A percentile compares a stretch with the other conserved stretches of the same genome.
Conservation (phyloP, 2,888 invertebrate genomes). For the Diaprepes abbreviatus region DNA sequence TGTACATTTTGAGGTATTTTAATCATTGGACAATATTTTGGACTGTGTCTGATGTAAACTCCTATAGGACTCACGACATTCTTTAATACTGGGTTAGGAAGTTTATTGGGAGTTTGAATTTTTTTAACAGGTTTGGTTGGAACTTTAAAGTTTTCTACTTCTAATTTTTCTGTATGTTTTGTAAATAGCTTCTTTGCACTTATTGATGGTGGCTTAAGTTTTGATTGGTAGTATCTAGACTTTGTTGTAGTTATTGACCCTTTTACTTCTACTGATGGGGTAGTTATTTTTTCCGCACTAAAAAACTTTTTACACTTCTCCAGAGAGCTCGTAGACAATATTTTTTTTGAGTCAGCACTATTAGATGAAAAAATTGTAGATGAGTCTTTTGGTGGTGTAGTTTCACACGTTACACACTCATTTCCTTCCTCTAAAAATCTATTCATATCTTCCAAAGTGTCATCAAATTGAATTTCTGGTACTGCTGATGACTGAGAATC, state of each 20-base stretch:
- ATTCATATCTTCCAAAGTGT: conserved; percentile 43
- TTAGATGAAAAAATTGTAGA: background rate
- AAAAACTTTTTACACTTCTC: conserved; percentile 24
- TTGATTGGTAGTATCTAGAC: conserved; percentile 6
- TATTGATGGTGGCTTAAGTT: conserved; percentile 11
- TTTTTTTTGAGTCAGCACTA: background rate
- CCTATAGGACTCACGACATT: conserved; percentile 43
- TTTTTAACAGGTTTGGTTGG: conserved; percentile 23
- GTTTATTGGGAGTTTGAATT: conserved; percentile 25
- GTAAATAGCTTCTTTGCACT: conserved; percentile 10
- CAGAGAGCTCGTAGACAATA: background rate
- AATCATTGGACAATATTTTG: conserved; percentile 36
- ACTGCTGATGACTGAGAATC: background rate
- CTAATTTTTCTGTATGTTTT: background rate
- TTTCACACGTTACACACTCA: conserved; percentile 2
- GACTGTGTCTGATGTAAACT: conserved; percentile 41
- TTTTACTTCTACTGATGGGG: background rate
- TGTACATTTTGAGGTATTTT: conserved; percentile 4
- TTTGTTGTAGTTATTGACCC: conserved; percentile 5
- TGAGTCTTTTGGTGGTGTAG: background rate
- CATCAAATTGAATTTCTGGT: conserved; percentile 36
- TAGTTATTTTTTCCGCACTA: conserved; percentile 27
- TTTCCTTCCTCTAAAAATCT: conserved; percentile 27
- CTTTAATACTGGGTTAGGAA: conserved; percentile 11
- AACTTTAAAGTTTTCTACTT: conserved; percentile 15